Base-by-base conservation (phyloP, 2,888 invertebrate species). In the Calliopum simillimum region DNA sequence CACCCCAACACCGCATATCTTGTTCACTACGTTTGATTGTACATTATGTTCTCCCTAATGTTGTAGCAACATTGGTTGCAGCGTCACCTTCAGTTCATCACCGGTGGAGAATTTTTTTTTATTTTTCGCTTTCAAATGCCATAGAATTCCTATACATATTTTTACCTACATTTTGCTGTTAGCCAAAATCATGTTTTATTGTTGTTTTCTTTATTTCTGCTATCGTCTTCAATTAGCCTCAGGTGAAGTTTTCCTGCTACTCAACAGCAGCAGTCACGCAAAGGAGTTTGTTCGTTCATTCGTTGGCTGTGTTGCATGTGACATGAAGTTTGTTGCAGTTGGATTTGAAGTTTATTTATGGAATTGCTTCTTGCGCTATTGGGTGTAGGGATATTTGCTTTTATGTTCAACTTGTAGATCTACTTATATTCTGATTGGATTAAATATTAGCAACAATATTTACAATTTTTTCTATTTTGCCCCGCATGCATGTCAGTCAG, bases 211-310 rank as follows among this genome's bases (percentile, higher is more conserved):
- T 41, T 53, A 53, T 11, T 43, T 53, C 41, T 25, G 25, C 16
- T n/a, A 12, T 76, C 76, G 70, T 68, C 72, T 76, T 73, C 77
- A 77, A 77, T 77, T 77, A 76, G 76, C 70, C 71, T 75, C 69
- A 73, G 71, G 74, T 74, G 69, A 73, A 64, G 70, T 69, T 72
- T 19, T 59, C 8, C n/a, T 55, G 19, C 55, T 44, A 8, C 53
- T 33, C 33, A n/a, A n/a, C n/a, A 33, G 33, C 33, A 33, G 33
- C 33, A 33, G 64, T 21, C 33, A 43, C 53, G 64, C 25, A 25
- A 47, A 49, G 8, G 63, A 33, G 23, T 11, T 41, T 59, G 21
- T 16, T 58, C n/a, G n/a, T n/a, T n/a, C n/a, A n/a, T n/a, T 64
- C n/a, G 23, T 33, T 46, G 21, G 61, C 19, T 44, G 61, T 53